phyloP scores from a whole-genome alignment of 2,888 invertebrate species.

The Ecliptopera silaceata region DNA sequence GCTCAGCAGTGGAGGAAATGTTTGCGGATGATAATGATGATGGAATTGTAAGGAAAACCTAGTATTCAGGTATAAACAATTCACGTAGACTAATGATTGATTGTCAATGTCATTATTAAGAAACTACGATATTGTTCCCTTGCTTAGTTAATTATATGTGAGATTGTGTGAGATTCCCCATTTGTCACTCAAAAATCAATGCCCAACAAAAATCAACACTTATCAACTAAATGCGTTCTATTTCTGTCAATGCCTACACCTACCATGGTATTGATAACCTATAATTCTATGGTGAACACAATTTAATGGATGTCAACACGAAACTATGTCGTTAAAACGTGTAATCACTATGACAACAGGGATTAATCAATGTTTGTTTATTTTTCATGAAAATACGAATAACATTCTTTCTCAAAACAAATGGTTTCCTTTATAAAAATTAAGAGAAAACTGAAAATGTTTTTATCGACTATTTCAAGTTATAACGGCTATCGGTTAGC shows the following conservation, averaged over 20 bases:
- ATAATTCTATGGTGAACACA: slow-evolving; percentile 29
- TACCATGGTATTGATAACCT: slow-evolving; percentile 28
- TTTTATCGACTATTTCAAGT: slow-evolving; percentile 1
- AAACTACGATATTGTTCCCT: neutral
- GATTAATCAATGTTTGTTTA: slow-evolving; percentile 14
- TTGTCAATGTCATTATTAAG: neutral
- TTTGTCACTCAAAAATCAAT: slow-evolving; percentile 9
- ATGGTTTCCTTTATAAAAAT: neutral
- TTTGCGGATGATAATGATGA: too few relatives aligned
- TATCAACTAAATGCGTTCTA: slow-evolving; percentile 25
- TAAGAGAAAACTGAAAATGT: neutral
- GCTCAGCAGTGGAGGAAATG: too few relatives aligned
- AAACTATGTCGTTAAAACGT: slow-evolving; percentile 31
- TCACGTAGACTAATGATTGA: too few relatives aligned
- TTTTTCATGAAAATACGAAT: neutral
- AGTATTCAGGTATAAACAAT: too few relatives aligned
- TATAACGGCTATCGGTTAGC: neutral
- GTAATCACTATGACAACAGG: slow-evolving; percentile 26
- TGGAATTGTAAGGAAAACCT: too few relatives aligned
- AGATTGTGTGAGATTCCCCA: neutral
- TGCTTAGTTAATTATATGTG: neutral
- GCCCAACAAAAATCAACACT: slow-evolving; percentile 18
- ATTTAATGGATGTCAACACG: slow-evolving; percentile 38
- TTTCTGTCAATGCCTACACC: slow-evolving; percentile 11
- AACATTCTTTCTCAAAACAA: neutral